Evolutionary conservation across 2,888 invertebrate genomes (phyloP).

Genomic region (Sphinx pinastri): DNA sequence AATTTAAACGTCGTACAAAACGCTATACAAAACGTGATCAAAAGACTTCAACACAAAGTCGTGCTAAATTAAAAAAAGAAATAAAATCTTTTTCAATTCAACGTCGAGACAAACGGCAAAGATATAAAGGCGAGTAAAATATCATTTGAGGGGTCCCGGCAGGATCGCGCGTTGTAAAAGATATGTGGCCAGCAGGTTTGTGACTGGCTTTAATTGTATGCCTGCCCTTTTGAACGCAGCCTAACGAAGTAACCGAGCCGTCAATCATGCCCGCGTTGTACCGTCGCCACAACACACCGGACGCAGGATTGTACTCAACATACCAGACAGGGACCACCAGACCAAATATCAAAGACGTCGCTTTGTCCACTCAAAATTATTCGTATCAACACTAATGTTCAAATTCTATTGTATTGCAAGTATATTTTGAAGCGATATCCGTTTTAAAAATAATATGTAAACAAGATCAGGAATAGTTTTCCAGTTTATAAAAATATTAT

Average conservation of each 20-base stretch:
- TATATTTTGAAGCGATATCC: background rate
- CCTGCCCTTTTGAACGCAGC: constrained; percentile 56
- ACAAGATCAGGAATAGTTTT: too few relatives aligned
- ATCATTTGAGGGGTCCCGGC: constrained; percentile 42
- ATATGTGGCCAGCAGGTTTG: constrained; percentile 4
- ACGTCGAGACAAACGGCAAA: constrained; percentile 28
- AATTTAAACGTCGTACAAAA: constrained; percentile 29
- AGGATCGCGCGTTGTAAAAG: constrained; percentile 1
- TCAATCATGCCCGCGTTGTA: constrained; percentile 62
- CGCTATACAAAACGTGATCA: constrained; percentile 34
- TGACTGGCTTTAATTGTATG: constrained; percentile 20
- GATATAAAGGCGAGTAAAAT: constrained; percentile 40
- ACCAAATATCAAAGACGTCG: background rate
- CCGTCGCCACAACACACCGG: constrained; percentile 53
- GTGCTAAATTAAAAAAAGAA: constrained; percentile 35
- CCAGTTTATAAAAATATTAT: too few relatives aligned
- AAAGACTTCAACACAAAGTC: constrained; percentile 39
- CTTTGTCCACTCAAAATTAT: background rate
- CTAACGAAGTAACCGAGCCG: constrained; percentile 67
- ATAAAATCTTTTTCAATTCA: constrained; percentile 27
- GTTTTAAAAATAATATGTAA: too few relatives aligned
- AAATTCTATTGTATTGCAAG: too few relatives aligned
- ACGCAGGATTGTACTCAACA: constrained; percentile 18
- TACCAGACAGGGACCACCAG: background rate
- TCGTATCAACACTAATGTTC: background rate